phyloP scores from a whole-genome alignment of 2,113 vertebrate species.

The Trichechus manatus region DNA sequence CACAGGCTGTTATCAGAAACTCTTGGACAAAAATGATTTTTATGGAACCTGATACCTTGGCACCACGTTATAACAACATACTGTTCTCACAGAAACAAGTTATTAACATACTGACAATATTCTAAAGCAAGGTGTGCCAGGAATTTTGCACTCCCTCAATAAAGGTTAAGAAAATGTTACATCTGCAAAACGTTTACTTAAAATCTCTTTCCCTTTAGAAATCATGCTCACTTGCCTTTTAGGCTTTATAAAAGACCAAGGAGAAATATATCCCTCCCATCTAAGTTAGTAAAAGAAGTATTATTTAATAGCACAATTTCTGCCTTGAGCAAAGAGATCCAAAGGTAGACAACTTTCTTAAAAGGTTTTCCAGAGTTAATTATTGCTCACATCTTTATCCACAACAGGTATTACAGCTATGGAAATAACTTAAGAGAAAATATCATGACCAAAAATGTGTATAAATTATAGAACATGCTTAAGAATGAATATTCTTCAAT shows the following conservation, averaged over 20 bases:
- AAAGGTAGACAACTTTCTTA: constrained; percentile 15
- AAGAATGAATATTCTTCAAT: neutral
- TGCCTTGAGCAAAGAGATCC: neutral
- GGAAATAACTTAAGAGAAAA: constrained; percentile 5
- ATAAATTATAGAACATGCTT: neutral
- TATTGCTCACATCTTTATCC: neutral
- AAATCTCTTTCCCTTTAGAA: constrained; percentile 36
- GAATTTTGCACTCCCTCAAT: neutral
- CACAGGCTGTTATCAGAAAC: neutral
- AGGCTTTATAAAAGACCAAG: constrained; percentile 44
- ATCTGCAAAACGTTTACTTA: constrained; percentile 17
- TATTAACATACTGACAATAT: constrained; percentile 3
- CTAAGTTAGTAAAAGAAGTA: constrained; percentile 1
- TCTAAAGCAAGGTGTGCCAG: neutral
- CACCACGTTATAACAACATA: neutral
- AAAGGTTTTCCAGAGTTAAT: constrained; percentile 32
- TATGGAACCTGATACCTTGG: neutral
- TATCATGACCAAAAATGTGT: neutral
- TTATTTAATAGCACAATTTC: constrained; percentile 52
- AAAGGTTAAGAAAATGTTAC: neutral
- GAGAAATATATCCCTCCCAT: neutral
- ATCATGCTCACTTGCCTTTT: neutral
- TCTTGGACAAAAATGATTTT: neutral
- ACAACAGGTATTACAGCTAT: neutral
- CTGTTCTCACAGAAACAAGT: constrained; percentile 11